These are phyloP conservation scores for Amphipyra tragopoginis DNA, from an alignment of 2,888 invertebrate species.

Conservation along the genomic window DNA sequence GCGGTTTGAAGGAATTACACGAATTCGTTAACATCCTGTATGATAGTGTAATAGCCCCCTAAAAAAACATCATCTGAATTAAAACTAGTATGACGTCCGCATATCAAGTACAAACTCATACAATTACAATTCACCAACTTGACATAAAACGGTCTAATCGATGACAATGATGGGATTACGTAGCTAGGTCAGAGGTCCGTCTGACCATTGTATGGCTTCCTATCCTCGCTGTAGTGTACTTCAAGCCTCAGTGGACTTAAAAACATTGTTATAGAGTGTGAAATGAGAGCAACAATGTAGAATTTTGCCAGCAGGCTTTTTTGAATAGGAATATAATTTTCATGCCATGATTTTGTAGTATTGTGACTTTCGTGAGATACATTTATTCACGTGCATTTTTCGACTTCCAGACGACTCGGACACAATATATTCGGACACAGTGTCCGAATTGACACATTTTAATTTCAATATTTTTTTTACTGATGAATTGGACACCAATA, in stretches of 20 bases:
- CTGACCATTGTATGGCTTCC: slow-evolving; percentile 58
- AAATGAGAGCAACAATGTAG: slow-evolving; percentile 22
- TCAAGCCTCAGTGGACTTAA: slow-evolving; percentile 44
- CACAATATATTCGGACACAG: no score
- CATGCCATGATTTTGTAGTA: neutral
- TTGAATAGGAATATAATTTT: neutral
- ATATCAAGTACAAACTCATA: neutral
- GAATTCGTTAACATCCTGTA: no score
- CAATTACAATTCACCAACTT: slow-evolving; percentile 3
- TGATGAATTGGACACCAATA: no score
- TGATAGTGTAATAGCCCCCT: no score
- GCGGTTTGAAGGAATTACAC: no score
- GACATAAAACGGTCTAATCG: slow-evolving; percentile 35
- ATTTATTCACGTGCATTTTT: no score
- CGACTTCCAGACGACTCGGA: no score
- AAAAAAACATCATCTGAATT: no score
- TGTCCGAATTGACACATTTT: no score
- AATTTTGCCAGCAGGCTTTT: slow-evolving; percentile 20
- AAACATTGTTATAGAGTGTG: slow-evolving; percentile 6
- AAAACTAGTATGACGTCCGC: no score
- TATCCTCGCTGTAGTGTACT: slow-evolving; percentile 35
- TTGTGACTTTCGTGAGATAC: no score
- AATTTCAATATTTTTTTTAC: no score
- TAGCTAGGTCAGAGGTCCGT: slow-evolving; percentile 56
- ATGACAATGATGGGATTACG: slow-evolving; percentile 55